Evolutionary conservation across 2,797 vertebrate genomes (phyloP).

Genomic region (Urosaurus nigricauda): DNA sequence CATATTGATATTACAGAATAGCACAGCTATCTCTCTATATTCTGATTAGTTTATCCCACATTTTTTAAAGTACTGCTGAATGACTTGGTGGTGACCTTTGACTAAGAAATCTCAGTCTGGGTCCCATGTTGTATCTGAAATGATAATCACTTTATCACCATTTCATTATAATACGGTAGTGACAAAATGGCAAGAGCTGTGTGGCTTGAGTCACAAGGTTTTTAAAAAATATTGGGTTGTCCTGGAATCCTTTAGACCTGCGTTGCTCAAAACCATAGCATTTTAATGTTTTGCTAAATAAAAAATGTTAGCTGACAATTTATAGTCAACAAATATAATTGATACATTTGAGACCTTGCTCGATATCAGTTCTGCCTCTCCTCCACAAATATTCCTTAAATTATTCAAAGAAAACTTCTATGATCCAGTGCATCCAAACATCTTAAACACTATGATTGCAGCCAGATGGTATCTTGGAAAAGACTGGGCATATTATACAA

Average conservation of each 20-base stretch:
- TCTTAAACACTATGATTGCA: constrained; percentile 39
- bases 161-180: not conserved
- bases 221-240: not conserved
- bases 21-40: not conserved
- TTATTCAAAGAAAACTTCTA: constrained; percentile 21
- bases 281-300: constrained; percentile 35
- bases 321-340: constrained; percentile 34
- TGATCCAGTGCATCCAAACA: constrained; percentile 14
- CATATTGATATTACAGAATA: too few species aligned
- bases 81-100: not conserved
- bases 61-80: not conserved
- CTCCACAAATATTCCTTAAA: constrained; percentile 29
- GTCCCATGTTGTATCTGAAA: not conserved
- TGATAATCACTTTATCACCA: not conserved
- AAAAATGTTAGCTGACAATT: constrained; percentile 5
- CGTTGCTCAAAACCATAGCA: not conserved
- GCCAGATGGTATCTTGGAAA: constrained; percentile 48
- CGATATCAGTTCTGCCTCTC: constrained; percentile 44
- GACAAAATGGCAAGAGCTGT: not conserved
- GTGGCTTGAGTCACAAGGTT: not conserved
- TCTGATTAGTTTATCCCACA: not conserved
- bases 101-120: not conserved
- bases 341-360: not conserved
- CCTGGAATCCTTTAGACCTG: not conserved
- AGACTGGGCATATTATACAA: constrained; percentile 22